phyloP scores from a whole-genome alignment of 2,113 vertebrate species.

The Lutjanus erythropterus region DNA sequence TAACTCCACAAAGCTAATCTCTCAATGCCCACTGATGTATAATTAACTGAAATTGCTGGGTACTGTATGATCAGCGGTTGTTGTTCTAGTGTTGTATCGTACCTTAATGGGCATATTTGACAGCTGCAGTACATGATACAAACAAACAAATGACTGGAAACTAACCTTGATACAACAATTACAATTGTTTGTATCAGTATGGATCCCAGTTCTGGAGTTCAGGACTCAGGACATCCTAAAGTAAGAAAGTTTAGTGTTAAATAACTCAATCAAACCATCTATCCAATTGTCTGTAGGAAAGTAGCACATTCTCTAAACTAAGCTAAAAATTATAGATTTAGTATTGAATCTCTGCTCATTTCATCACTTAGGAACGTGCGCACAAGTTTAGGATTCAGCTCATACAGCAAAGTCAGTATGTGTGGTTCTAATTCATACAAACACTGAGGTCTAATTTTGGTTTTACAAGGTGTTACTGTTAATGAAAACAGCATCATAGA shows the following conservation, averaged over 20 bases:
- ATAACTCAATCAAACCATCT: neutral
- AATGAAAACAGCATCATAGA: constrained; percentile 58
- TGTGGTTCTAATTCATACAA: constrained; percentile 54
- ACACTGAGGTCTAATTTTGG: constrained; percentile 46
- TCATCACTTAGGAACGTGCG: neutral
- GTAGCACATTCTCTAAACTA: neutral
- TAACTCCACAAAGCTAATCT: neutral
- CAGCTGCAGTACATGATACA: neutral
- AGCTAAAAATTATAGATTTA: neutral
- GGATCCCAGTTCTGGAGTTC: neutral
- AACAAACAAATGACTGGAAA: constrained; percentile 22
- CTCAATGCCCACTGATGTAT: neutral
- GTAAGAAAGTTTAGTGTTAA: neutral
- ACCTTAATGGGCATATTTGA: constrained; percentile 5
- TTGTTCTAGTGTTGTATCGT: constrained; percentile 1
- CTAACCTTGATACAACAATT: neutral
- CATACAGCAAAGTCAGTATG: constrained; percentile 16
- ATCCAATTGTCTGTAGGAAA: neutral
- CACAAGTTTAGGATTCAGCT: constrained; percentile 20
- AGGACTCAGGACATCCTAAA: neutral
- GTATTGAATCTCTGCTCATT: neutral
- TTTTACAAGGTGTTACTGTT: constrained; percentile 59
- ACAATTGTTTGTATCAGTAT: neutral
- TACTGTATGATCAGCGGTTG: neutral
- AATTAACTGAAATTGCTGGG: constrained; percentile 12